Evolutionary conservation across 2,888 invertebrate species (phyloP), one percentile per base, ranked within the genome.

Genomic region (Antheraea yamamai): DNA sequence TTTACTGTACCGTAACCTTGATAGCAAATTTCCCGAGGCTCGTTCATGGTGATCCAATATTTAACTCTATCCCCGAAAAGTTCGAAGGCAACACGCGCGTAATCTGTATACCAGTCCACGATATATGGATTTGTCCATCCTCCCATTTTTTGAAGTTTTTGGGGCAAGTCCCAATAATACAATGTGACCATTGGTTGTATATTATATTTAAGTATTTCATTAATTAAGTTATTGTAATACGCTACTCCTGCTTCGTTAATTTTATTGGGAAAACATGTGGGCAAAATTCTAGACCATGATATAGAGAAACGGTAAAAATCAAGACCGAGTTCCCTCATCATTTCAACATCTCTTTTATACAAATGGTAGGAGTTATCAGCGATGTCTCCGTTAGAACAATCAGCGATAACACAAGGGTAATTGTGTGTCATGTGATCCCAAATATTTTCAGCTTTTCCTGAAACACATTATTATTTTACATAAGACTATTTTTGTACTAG

Each of bases 211-310:
- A 95, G 79, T 74, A 96, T 88, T 81, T 94, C 95, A 79, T 96
- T 86, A 51, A 96, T 95, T 10, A 96, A 79, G 75, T 88, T 88
- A 73, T 89, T 88, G 75, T 90, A 89, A 73, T 87, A 88, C 4
- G 80, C 75, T 1, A 88, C 85, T 35, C 87, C 88, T 6, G 92
- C 93, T 80, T 94, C 85, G 83, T 96, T 97, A 35, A 96, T 86
- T 16, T 90, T 82, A 73, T 95, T 90, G 1, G 92, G 83, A 75
- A 94, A 93, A 70, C 96, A 96, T 55, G 92, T 95, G 0, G 96
- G 96, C 72, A 96, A 84, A 23, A 97, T 89, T 61, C 97, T 88
- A 0, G 96, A 80, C 97, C 97, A 97, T 0, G 96, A 94, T 16
- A 96, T 82, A 0, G 96, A 96, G 81, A 96, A 95, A 35, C 96